Base-by-base conservation (phyloP, 1,140 invertebrate genomes). In the Trichogramma pretiosum region DNA sequence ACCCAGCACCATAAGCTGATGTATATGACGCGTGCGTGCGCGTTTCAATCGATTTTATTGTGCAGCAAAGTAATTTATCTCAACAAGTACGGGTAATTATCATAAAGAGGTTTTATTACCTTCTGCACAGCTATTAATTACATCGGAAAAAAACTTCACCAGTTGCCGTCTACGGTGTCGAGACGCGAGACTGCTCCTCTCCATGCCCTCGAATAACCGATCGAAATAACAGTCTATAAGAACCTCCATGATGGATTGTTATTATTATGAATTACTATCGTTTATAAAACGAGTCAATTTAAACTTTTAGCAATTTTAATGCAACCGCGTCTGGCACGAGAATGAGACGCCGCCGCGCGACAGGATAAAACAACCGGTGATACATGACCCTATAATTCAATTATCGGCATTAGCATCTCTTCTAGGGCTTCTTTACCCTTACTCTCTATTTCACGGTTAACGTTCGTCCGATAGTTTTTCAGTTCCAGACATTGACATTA, bases 191-290 rank as follows among this genome's bases (percentile, higher is more conserved):
- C 74, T 76, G 59, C 80, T 79, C 19, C 82, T 70, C 34, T 83
- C 77, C 59, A 82, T 65, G 51, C 77, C 72, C 26, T 72, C 61
- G 56, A 85, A 84, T 24, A 81, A 63, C 58, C 75, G 74, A 45
- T 84, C 81, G 55, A 85, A 83, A 62, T 83, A 84, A 61, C 74
- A 79, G 44, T 82, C 76, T 60, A 85, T 77, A 41, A 83, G 70
- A 30, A 78, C 70, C 63, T 84, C 81, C 83, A 84, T 84, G 23
- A 44, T 56, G n/a, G n/a, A n/a, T n/a, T n/a, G n/a, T n/a, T n/a
- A n/a, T n/a, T n/a, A 28, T 34, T 34, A 34, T 34, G 33, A 30
- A 30, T 30, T 30, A 30, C 26, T 30, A 13, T 30, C 26, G n/a
- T 7, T 13, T 30, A 9, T 30, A 30, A 9, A 13, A 30, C 7